Base-by-base conservation (phyloP, 1,140 invertebrate genomes). In the Alviniconcha marisindica region DNA sequence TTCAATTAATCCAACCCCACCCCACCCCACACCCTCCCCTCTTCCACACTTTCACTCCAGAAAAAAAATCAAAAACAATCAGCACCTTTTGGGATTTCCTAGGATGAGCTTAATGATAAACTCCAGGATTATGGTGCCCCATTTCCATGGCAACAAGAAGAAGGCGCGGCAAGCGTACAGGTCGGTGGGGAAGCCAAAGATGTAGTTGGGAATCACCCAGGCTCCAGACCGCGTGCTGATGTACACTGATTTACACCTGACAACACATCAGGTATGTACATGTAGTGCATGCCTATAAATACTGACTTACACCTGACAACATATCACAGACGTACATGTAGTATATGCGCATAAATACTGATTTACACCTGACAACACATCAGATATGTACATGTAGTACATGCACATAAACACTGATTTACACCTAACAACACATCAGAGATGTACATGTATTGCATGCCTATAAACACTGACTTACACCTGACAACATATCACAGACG, bases 191-290 rank as follows among this genome's bases (percentile, higher is more conserved):
- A 87, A 78, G 2, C 91, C 91, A 54, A 91, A 90, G 24, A 92
- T 76, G 81, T 92, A 92, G 84, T 92, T 92, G 33, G 91, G 91
- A 24, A 91, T 80, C 36, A 92, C 82, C 92, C 92, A 92, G 28
- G 91, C 90, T 56, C 92, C 92, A 33, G 91, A 92, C 77, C 91
- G 82, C 4, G 91, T 90, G 78, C 90, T 91, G n/a, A 92, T 69
- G 76, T 87, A 88, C 38, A 92, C 91, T 56, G 88, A 87, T 48
- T 88, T 87, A 82, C 89, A 90, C 78, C 91, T 91, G 87, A n/a
- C 85, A 38, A 63, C 71, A 2, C 36, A 33, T 36, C 28, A 21
- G 33, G 24, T 7, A 51, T 51, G 48, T 51, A 21, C 10, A 51
- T 51, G 48, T 51, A 21, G 48, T 12, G 48, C 7, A 21, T 51